phyloP scores from a whole-genome alignment of 64 coral and sea anemone genomes.

The Stylophora pistillata region DNA sequence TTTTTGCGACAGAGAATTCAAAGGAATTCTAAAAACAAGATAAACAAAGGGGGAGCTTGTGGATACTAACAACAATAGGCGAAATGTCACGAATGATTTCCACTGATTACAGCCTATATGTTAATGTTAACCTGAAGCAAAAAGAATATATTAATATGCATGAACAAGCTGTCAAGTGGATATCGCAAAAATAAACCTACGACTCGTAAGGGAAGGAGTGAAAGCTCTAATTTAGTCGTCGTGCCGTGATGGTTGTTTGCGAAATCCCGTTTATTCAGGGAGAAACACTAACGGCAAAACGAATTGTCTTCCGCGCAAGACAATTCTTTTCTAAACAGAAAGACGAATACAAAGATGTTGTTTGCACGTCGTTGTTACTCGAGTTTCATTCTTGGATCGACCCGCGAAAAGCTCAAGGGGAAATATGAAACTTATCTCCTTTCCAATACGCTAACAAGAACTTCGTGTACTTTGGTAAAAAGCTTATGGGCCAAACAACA shows the following conservation, averaged over 20 bases:
- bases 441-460: not conserved
- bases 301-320: not conserved
- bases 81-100: conserved; percentile 8
- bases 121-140: conserved; percentile 14
- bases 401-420: conserved; percentile 39
- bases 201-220: not conserved
- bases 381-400: conserved; percentile 6
- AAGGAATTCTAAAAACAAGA: not conserved
- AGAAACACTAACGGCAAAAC: not conserved
- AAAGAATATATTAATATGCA: conserved; percentile 44
- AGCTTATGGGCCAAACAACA: conserved; percentile 3
- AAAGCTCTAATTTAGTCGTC: too few relatives aligned
- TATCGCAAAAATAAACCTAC: not conserved
- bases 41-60: not conserved
- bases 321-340: conserved; percentile 26
- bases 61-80: conserved; percentile 25
- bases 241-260: not conserved
- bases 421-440: conserved; percentile 42
- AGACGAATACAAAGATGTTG: not conserved
- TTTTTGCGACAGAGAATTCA: not conserved
- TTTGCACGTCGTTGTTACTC: conserved; percentile 16
- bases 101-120: not conserved
- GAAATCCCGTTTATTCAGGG: not conserved
- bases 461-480: not conserved
- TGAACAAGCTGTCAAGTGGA: conserved; percentile 39